Evolutionary conservation across 2,888 invertebrate species (phyloP).

Genomic region (Neocrepidodera transversa): DNA sequence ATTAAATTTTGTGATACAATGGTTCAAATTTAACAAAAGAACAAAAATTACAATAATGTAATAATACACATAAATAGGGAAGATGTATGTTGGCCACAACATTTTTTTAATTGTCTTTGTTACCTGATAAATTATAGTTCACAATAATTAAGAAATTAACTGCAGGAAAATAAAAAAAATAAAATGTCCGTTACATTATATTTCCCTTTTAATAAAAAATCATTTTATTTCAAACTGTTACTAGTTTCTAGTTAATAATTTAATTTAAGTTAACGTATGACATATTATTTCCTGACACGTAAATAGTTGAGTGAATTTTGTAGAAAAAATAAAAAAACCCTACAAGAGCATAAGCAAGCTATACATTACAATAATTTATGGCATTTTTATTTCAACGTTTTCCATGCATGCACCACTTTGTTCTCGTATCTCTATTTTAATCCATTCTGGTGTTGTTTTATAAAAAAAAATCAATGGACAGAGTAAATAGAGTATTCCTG

Average conservation of each 20-base stretch:
- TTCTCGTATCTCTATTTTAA: constrained; percentile 23
- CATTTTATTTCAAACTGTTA: no score
- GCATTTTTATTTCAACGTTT: constrained; percentile 15
- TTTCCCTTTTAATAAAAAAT: no score
- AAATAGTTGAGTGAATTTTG: background rate
- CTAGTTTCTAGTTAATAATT: background rate
- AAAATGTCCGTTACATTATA: no score
- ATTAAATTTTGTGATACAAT: no score
- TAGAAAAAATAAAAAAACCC: constrained; percentile 3
- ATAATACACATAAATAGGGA: no score
- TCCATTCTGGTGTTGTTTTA: constrained; percentile 21
- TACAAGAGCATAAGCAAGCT: constrained; percentile 6
- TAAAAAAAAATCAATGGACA: constrained; percentile 27
- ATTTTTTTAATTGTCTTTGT: no score
- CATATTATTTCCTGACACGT: background rate
- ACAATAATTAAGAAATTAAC: no score
- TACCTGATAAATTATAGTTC: no score
- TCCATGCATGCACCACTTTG: constrained; percentile 17
- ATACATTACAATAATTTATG: constrained; percentile 15
- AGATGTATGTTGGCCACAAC: no score
- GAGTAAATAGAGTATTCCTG: constrained; percentile 25
- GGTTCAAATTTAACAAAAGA: no score
- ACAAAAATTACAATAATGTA: no score
- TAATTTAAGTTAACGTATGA: background rate
- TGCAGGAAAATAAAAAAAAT: no score